phyloP scores from a whole-genome alignment of 2,797 vertebrate genomes.

The Tapera naevia region DNA sequence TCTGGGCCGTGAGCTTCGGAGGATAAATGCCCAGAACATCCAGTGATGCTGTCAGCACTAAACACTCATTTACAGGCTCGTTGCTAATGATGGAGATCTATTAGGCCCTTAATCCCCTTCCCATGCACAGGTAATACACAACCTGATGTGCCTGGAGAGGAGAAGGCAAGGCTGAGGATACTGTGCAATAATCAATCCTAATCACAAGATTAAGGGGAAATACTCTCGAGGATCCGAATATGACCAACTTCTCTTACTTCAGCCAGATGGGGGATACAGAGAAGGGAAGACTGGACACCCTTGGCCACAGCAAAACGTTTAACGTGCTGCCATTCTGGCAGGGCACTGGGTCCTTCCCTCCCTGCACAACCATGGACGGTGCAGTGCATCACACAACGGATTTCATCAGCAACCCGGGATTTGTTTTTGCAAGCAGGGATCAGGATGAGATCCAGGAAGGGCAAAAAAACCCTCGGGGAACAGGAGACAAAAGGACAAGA shows the following conservation, averaged over 20 bases:
- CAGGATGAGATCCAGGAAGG: not conserved
- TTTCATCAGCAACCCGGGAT: not conserved
- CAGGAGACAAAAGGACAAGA: not conserved
- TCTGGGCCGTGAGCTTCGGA: not conserved
- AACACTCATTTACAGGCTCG: not conserved
- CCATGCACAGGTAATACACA: not conserved
- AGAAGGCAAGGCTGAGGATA: not conserved
- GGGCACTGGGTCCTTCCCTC: not conserved
- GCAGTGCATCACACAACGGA: not conserved
- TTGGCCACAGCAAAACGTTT: not conserved
- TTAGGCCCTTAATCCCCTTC: not conserved
- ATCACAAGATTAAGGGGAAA: not conserved
- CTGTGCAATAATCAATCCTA: not conserved
- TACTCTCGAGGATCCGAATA: not conserved
- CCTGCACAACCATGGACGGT: not conserved
- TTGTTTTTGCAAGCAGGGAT: not conserved
- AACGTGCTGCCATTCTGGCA: not conserved
- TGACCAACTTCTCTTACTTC: not conserved
- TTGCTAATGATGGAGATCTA: rapidly evolving
- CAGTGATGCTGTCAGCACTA: not conserved
- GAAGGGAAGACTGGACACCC: not conserved
- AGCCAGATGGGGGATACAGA: not conserved
- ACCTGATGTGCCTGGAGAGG: not conserved
- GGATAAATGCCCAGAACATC: not conserved
- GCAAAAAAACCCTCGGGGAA: not conserved